A percentile compares a stretch with the other conserved stretches of the same genome.
Evolutionary conservation across 2,113 vertebrate genomes (phyloP).

Genomic region (Xiphophorus couchianus): DNA sequence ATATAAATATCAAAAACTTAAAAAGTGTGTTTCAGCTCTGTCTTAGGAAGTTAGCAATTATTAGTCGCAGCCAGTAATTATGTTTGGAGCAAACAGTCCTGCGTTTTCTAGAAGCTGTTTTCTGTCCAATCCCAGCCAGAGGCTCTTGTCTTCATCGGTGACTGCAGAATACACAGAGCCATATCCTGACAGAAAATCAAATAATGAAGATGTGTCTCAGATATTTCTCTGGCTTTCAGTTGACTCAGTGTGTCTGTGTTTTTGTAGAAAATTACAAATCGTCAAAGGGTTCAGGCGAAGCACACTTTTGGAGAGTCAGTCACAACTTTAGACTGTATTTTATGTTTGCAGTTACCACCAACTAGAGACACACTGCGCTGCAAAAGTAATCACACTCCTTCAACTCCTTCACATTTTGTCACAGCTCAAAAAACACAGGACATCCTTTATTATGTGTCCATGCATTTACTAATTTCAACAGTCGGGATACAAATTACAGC

Average conservation of each 20-base stretch:
- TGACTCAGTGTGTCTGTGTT: conserved; percentile 29
- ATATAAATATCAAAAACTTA: neutral
- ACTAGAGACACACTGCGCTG: neutral
- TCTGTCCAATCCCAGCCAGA: conserved; percentile 45
- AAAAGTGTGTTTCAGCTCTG: conserved; percentile 13
- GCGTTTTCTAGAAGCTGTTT: conserved; percentile 48
- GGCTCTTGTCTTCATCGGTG: conserved; percentile 42
- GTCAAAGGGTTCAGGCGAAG: conserved; percentile 9
- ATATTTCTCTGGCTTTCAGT: conserved; percentile 41
- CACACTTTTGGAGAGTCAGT: conserved; percentile 6
- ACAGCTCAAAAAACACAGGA: too few relatives aligned
- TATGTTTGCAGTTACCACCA: too few relatives aligned
- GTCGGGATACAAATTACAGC: too few relatives aligned
- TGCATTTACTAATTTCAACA: too few relatives aligned
- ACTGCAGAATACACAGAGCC: conserved; percentile 43
- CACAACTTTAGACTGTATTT: too few relatives aligned
- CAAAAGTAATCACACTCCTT: too few relatives aligned
- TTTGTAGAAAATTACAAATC: neutral
- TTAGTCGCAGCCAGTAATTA: conserved; percentile 29
- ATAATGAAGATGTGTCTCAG: conserved; percentile 57
- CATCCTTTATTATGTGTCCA: too few relatives aligned
- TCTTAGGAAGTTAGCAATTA: conserved; percentile 19
- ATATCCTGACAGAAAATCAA: conserved; percentile 58
- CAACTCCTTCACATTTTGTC: too few relatives aligned
- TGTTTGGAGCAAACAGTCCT: conserved; percentile 45